Percentiles rank a stretch among this genome's conserved stretches.
Evolutionary conservation across 2,113 vertebrate genomes (phyloP).

Genomic region (Rhinoderma darwinii): DNA sequence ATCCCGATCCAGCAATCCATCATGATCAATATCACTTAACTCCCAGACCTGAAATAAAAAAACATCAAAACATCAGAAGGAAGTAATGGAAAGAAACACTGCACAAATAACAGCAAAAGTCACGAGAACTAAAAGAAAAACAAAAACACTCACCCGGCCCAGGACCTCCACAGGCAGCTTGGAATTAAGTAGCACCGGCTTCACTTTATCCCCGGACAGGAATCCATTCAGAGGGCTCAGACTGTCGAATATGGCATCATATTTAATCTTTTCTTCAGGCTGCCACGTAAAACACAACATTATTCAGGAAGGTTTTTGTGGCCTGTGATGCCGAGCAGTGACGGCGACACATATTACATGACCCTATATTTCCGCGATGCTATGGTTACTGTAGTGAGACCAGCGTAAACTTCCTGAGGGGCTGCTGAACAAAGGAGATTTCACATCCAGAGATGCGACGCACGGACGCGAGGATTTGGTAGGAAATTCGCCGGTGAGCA

Average conservation of each 20-base stretch:
- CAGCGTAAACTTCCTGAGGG: no score
- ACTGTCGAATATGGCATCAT: constrained; percentile 96
- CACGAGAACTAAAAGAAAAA: not conserved
- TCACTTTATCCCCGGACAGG: constrained; percentile 95
- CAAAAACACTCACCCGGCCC: constrained; percentile 83
- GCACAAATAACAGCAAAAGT: no score
- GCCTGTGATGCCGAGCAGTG: no score
- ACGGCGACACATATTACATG: no score
- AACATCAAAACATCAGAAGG: no score
- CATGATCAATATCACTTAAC: constrained; percentile 94
- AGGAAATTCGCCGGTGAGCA: no score
- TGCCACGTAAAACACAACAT: constrained; percentile 67
- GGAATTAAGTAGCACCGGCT: constrained; percentile 97
- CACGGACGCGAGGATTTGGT: no score
- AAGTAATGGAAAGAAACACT: not conserved
- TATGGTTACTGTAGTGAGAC: no score
- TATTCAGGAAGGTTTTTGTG: not conserved
- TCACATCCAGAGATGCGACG: no score
- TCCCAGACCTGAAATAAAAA: constrained; percentile 88
- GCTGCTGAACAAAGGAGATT: no score
- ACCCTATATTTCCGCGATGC: no score
- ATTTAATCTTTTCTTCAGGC: constrained; percentile 95
- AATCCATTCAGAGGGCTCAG: constrained; percentile 88
- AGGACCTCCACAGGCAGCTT: constrained; percentile 96
- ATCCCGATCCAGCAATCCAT: constrained; percentile 96